Evolutionary conservation across 2,113 vertebrate genomes (phyloP).

Genomic region (Mugil cephalus): DNA sequence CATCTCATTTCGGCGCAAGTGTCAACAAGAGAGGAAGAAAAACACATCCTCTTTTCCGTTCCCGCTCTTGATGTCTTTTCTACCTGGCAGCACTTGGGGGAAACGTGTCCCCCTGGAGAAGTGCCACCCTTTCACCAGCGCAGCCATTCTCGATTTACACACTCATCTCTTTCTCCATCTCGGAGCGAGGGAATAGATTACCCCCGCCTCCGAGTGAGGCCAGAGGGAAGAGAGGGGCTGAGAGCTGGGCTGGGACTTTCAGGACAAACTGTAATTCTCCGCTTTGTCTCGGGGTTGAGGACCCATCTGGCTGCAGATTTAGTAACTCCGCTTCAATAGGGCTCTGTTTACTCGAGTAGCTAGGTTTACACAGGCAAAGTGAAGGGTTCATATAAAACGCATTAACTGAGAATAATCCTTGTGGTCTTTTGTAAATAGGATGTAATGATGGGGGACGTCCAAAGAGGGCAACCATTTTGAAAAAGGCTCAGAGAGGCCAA

Average conservation of each 20-base stretch:
- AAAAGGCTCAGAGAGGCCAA: slow-evolving; percentile 45
- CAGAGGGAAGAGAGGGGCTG: slow-evolving; percentile 18
- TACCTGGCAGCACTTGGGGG: slow-evolving; percentile 59
- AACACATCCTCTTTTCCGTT: slow-evolving; percentile 36
- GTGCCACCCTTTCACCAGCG: slow-evolving; percentile 58
- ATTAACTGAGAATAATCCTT: slow-evolving; percentile 71
- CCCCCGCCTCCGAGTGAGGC: slow-evolving; percentile 23
- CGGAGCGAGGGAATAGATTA: slow-evolving; percentile 49
- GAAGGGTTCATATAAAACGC: slow-evolving; percentile 73
- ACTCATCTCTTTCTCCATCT: slow-evolving; percentile 49
- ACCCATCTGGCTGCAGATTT: slow-evolving; percentile 68
- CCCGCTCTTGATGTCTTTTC: slow-evolving; percentile 15
- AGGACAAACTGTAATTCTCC: slow-evolving; percentile 66
- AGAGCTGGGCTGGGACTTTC: slow-evolving; percentile 49
- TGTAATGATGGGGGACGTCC: slow-evolving; percentile 66
- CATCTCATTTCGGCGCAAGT: slow-evolving; percentile 34
- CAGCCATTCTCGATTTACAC: slow-evolving; percentile 62
- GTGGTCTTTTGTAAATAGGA: slow-evolving; percentile 73
- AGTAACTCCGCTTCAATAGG: slow-evolving; percentile 62
- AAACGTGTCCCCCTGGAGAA: slow-evolving; percentile 69
- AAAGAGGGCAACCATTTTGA: slow-evolving; percentile 47
- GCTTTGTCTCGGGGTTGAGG: slow-evolving; percentile 57
- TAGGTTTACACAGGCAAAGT: slow-evolving; percentile 68
- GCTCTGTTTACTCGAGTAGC: slow-evolving; percentile 70
- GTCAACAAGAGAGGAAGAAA: slow-evolving; percentile 47